Evolutionary conservation across 2,888 invertebrate species (phyloP), one percentile per base, ranked within the genome.

Genomic region (Biston stratarius): DNA sequence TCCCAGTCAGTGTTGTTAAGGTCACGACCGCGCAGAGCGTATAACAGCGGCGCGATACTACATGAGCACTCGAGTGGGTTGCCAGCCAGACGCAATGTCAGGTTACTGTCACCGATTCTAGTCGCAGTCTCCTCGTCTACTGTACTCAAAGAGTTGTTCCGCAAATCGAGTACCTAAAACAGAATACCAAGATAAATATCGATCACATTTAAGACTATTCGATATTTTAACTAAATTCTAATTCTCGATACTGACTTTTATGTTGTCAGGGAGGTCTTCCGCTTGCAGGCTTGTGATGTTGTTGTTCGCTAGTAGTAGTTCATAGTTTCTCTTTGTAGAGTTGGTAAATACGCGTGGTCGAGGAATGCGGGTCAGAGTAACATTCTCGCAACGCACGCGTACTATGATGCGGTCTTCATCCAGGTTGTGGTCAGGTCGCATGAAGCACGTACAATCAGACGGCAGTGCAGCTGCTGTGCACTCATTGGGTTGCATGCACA

Each of bases 281-380:
- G 63, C 59, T 36, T 44, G 14, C 38, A 77, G 69, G 34, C 24
- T 42, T 42, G 60, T 6, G 63, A 80, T 75, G 69, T 59, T n/a
- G 70, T 77, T 76, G 33, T 34, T 8, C 0, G 69, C 56, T 45
- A 75, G 74, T 9, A 61, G 71, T 59, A 77, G 68, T 60, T 70
- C 67, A 63, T 64, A 64, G 24, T 24, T 24, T 24, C 24, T 24
- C 24, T 24, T 24, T 24, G 24, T 24, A 24, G 24, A 24, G 24
- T 24, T 24, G 48, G 72, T 53, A 6, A 14, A n/a, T 6, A 0
- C 45, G 45, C 47, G 72, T 49, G 61, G 68, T 38, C 56, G 55
- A 49, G 12, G 61, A 55, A 73, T 72, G 64, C 42, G 68, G 56
- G 73, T 62, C 66, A 49, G 69, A 1, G 24, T 55, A 0, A 14